Base-by-base conservation (phyloP, 2,888 invertebrate species). In the Ornithoptera alexandrae region DNA sequence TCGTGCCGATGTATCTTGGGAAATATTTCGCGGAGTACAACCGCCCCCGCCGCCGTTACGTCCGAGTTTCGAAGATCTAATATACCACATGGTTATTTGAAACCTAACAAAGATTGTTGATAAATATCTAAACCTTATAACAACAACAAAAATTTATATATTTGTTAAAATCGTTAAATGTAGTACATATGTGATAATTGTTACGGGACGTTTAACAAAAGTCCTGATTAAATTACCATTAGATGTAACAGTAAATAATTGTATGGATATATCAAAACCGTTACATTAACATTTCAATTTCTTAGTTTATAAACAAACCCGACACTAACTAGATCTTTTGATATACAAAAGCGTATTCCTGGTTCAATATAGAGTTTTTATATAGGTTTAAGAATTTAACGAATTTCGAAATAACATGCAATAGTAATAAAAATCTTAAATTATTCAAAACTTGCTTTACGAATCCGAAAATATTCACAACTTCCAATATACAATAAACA, bases 1-100 rank as follows among this genome's bases (percentile, higher is more conserved):
- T 90, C 90, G 90, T 89, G 89, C 88, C 87, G 88, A 89, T 89
- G 87, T 86, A 91, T 91, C 91, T 88, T 83, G 84, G 83, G 85
- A 89, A 92, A 90, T 91, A 92, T 90, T 91, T 89, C 83, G 90
- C 90, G 82, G 84, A 82, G 78, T 75, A 76, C 72, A 78, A 77
- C 79, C 77, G 71, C 76, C 74, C 78, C 82, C 46, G 74, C 79
- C 75, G 80, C 83, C 79, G 82, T 80, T 86, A 82, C 82, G 76
- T 81, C 81, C 78, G 81, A 90, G 88, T 89, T 89, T 87, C 79
- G 81, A 79, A 84, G 86, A 90, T 89, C 87, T 87, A 84, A 12
- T 46, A 15, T 15, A 15, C 46, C 85, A 88, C 88, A 90, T 88
- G 87, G 15, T 42, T 39, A 7, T 39, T 39, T 39, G 39, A 5